A percentile compares a stretch with the other conserved stretches of the same genome.
Conservation (phyloP, 1,140 invertebrate genomes). For the Uloborus diversus region DNA sequence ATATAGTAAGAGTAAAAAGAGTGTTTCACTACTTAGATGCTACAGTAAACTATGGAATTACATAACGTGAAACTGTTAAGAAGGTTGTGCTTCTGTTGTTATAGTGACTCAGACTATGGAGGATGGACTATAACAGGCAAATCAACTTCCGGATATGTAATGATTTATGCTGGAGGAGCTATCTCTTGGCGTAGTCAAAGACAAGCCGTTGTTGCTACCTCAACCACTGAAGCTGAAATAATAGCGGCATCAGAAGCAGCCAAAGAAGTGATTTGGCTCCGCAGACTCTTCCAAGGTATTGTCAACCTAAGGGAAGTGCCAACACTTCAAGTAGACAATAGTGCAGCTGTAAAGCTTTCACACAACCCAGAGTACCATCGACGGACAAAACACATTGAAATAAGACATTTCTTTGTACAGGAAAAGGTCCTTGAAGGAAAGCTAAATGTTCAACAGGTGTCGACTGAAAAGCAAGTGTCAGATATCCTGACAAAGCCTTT, state of each 20-base stretch:
- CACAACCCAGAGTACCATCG: constrained; percentile 65
- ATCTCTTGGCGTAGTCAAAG: constrained; percentile 30
- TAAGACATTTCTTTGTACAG: constrained; percentile 63
- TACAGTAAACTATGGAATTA: constrained; percentile 56
- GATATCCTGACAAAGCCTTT: constrained; percentile 64
- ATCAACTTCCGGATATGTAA: constrained; percentile 21
- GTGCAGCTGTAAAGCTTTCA: constrained; percentile 60
- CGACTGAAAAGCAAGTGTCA: constrained; percentile 59
- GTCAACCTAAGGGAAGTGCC: neutral
- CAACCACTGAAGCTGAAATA: constrained; percentile 49
- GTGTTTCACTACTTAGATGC: constrained; percentile 66
- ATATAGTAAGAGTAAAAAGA: constrained; percentile 66
- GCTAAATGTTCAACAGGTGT: constrained; percentile 1
- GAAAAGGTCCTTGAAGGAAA: constrained; percentile 58
- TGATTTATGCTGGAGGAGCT: constrained; percentile 5
- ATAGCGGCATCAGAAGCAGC: neutral
- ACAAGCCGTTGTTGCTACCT: constrained; percentile 26
- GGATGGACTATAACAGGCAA: constrained; percentile 57
- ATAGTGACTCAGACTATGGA: constrained; percentile 66
- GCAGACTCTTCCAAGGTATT: neutral
- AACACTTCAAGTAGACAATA: constrained; percentile 61
- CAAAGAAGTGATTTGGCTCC: constrained; percentile 39
- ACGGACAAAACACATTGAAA: constrained; percentile 65
- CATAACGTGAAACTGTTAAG: neutral
- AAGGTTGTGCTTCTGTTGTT: constrained; percentile 19